Evolutionary conservation across 2,888 invertebrate genomes (phyloP), one percentile per base, ranked within the genome.

Genomic region (Tetramorium bicarinatum): DNA sequence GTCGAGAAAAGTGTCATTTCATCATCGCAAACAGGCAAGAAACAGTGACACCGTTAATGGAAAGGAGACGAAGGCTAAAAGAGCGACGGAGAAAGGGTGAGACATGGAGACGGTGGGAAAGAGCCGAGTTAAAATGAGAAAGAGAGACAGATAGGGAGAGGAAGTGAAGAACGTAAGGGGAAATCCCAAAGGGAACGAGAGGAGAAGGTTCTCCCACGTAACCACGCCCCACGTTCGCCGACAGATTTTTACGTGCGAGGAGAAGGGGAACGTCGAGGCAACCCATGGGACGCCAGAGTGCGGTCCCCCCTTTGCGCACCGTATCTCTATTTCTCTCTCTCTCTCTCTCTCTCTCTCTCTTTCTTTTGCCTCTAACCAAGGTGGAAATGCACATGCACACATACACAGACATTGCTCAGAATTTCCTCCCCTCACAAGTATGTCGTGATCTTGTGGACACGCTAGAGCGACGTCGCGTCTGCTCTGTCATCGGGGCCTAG

Each of bases 211-310:
- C 44, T 69, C 74, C 83, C 81, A 85, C 82, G 74, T 72, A 84
- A 87, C 90, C 90, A 87, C 90, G 86, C 89, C 90, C 86, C 84
- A 62, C 75, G 83, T 86, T 87, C 82, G 85, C 77, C 83, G 71
- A 80, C 79, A 85, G 85, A 88, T 90, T 90, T 87, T 87, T 87
- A 80, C 85, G 72, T 81, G 83, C 87, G 77, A 54, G 41, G 21
- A 41, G 44, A 59, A 79, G 62, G 75, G 74, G 71, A 74, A 64
- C 34, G 29, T 64, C 21, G 62, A 76, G 34, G 38, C 75, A 47
- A 64, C 56, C 52, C 61, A 47, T n/a, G 75, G 64, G 66, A 56
- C 38, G 75, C 54, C 64, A 15, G 69, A 67, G 74, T 69, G 49
- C 62, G 62, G 44, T n/a, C 44, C 56, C 80, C n/a, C 66, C 41